A percentile compares a stretch with the other conserved stretches of the same genome.
phyloP scores from a whole-genome alignment of 1,140 invertebrate genomes.

The Brachionus angularis region DNA sequence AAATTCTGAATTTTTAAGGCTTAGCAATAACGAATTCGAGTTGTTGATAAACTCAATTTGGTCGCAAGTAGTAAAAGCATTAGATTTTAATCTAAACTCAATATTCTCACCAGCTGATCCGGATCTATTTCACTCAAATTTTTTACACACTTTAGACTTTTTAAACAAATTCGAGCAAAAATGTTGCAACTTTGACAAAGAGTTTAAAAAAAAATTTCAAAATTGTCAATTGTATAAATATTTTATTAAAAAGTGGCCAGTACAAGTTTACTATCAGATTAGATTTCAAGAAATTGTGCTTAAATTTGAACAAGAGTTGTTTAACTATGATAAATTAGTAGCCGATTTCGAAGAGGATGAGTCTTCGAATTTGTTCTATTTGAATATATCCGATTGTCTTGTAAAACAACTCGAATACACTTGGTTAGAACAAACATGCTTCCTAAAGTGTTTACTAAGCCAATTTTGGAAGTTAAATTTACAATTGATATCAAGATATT shows the following conservation, averaged over 20 bases:
- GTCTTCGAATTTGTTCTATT: neutral
- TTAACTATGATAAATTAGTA: conserved; percentile 49
- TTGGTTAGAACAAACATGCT: conserved; percentile 57
- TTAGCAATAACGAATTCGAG: conserved; percentile 68
- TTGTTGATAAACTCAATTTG: conserved; percentile 83
- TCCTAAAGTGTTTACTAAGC: conserved; percentile 67
- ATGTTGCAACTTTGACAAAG: conserved; percentile 54
- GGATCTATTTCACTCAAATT: conserved; percentile 69
- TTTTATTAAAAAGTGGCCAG: conserved; percentile 81
- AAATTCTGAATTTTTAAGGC: conserved; percentile 45
- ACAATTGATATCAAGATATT: conserved; percentile 72
- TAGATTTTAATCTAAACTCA: conserved; percentile 70
- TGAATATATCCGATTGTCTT: conserved; percentile 47
- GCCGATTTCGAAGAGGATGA: conserved; percentile 23
- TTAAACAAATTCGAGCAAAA: conserved; percentile 69
- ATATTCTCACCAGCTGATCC: conserved; percentile 88
- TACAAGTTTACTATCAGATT: conserved; percentile 91
- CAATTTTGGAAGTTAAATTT: conserved; percentile 80
- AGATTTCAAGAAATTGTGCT: conserved; percentile 79
- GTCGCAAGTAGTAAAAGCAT: conserved; percentile 72
- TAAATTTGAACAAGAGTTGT: conserved; percentile 64
- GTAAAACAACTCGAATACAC: conserved; percentile 63
- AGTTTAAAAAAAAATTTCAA: neutral
- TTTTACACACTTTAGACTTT: conserved; percentile 61
- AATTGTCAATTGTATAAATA: conserved; percentile 24